Conservation (phyloP, 2,113 vertebrate species). For the Balaenoptera acutorostrata region DNA sequence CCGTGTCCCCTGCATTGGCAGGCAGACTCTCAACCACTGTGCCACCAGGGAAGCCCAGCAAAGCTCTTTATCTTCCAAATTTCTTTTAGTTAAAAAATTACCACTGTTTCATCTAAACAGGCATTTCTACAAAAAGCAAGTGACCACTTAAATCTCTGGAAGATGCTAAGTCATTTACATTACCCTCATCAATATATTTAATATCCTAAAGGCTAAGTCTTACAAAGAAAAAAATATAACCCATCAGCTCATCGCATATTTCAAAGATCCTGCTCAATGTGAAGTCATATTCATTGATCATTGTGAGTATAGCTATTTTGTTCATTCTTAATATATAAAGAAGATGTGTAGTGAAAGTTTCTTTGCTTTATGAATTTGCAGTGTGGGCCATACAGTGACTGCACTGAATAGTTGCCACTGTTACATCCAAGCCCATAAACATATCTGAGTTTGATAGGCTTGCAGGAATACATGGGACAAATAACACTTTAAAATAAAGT, state of each 20-base stretch:
- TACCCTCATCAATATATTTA: background rate
- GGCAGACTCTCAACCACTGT: no score
- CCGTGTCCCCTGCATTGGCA: no score
- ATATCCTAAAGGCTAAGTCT: conserved; percentile 17
- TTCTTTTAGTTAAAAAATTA: conserved; percentile 49
- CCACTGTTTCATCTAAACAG: background rate
- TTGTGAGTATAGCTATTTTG: background rate
- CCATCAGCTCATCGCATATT: background rate
- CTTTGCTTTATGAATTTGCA: background rate
- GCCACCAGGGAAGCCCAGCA: background rate
- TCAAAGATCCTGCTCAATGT: conserved; percentile 4
- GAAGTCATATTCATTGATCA: background rate
- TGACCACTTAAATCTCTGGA: conserved; percentile 35
- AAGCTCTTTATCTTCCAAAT: conserved; percentile 15
- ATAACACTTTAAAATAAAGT: background rate
- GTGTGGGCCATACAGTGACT: background rate
- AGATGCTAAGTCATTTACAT: background rate
- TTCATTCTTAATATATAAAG: background rate
- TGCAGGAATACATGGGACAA: background rate
- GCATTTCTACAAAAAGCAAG: conserved; percentile 25
- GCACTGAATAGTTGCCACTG: background rate
- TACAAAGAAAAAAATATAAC: background rate
- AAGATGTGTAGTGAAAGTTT: background rate
- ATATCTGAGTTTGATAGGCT: background rate
- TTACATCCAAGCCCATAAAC: background rate